phyloP scores from a whole-genome alignment of 1,140 invertebrate genomes.

The Nylanderia fulva region DNA sequence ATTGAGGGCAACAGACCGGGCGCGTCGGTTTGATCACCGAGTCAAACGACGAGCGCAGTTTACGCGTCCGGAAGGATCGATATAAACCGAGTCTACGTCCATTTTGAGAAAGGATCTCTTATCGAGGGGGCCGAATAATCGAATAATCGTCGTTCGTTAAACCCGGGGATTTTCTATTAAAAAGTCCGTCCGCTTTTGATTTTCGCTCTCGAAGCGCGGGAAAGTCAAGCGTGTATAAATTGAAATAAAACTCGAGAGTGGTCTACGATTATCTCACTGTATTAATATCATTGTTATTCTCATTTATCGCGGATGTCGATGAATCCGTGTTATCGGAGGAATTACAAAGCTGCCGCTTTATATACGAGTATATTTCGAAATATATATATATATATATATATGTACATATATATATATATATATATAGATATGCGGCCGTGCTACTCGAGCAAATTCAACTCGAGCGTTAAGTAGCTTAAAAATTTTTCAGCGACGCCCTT shows the following conservation, averaged over 20 bases:
- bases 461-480: slow-evolving; percentile 77
- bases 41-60: not conserved
- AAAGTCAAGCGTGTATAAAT: not conserved
- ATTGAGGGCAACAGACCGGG: slow-evolving; percentile 57
- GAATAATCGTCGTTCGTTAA: not conserved
- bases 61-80: not conserved
- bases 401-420: no score
- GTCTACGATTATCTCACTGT: not conserved
- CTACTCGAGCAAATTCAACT: slow-evolving; percentile 70
- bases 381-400: no score
- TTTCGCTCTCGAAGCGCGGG: not conserved
- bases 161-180: no score
- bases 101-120: slow-evolving; percentile 10
- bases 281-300: not conserved
- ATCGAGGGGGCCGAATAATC: not conserved
- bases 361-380: slow-evolving; percentile 50
- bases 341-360: slow-evolving; percentile 15
- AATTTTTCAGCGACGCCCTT: slow-evolving; percentile 62
- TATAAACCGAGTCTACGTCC: not conserved
- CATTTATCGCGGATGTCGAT: slow-evolving; percentile 2
- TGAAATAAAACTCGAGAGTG: not conserved
- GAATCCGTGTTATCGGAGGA: slow-evolving; percentile 18
- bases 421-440: not conserved
- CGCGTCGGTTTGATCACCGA: slow-evolving; percentile 26
- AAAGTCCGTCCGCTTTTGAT: slow-evolving; percentile 1